These are phyloP conservation scores for Thyatira batis DNA, from an alignment of 2,888 invertebrate species.

Conservation along the genomic window DNA sequence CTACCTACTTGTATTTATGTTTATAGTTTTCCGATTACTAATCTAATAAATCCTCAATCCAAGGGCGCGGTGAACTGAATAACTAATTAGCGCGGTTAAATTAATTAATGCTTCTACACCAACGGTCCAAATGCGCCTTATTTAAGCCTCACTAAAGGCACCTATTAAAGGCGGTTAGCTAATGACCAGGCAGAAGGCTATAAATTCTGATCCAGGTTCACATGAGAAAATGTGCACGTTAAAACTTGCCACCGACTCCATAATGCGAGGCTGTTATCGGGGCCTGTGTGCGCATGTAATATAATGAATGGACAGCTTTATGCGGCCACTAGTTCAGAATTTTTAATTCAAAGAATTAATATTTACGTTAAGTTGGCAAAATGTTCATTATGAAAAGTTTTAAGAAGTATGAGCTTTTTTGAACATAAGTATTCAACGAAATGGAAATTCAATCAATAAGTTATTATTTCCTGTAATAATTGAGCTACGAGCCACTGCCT, in stretches of 20 bases:
- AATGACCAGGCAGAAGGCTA: constrained; percentile 34
- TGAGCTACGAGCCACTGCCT: neutral
- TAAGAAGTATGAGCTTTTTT: too few relatives aligned
- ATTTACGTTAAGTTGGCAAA: neutral
- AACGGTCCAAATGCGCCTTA: neutral
- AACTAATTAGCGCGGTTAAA: too few relatives aligned
- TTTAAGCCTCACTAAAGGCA: neutral
- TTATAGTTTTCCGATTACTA: neutral
- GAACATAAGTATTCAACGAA: neutral
- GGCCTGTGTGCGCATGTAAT: constrained; percentile 27
- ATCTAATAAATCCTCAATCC: neutral
- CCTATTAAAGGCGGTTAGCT: constrained; percentile 29
- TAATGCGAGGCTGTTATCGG: constrained; percentile 48
- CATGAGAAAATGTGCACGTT: constrained; percentile 30
- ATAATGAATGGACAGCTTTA: constrained; percentile 43
- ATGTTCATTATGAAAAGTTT: neutral
- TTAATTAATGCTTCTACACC: neutral
- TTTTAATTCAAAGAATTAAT: constrained; percentile 35
- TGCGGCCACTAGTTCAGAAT: constrained; percentile 29
- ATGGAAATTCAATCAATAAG: neutral
- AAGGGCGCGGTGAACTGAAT: too few relatives aligned
- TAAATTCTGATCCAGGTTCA: constrained; percentile 33
- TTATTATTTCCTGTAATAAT: neutral
- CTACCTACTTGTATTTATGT: neutral
- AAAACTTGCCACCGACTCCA: constrained; percentile 26